Conservation (phyloP, 1,140 invertebrate genomes). For the Cherax quadricarinatus region DNA sequence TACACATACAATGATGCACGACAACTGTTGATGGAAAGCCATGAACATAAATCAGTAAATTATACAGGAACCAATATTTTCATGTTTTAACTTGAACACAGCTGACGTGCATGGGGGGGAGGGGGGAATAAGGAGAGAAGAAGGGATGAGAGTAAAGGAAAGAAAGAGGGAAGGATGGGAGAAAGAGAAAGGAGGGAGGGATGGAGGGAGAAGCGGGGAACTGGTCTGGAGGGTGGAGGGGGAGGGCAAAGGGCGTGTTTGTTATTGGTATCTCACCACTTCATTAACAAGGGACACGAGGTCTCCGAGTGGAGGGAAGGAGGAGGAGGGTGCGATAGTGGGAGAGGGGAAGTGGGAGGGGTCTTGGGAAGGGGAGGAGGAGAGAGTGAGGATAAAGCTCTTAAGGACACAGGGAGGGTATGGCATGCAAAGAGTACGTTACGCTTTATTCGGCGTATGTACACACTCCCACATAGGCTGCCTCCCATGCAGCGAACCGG, state of each 20-base stretch:
- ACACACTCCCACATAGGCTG: too few relatives aligned
- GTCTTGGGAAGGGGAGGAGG: not conserved
- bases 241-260: slow-evolving; percentile 3
- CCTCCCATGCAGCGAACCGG: too few relatives aligned
- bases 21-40: too few relatives aligned
- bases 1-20: too few relatives aligned
- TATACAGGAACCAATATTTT: too few relatives aligned
- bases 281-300: slow-evolving; percentile 43
- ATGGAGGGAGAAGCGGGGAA: not conserved
- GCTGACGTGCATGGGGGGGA: not conserved
- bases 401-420: too few relatives aligned
- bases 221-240: slow-evolving; percentile 26
- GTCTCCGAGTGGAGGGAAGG: not conserved
- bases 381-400: not conserved
- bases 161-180: not conserved
- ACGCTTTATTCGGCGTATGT: too few relatives aligned
- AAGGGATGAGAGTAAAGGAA: not conserved
- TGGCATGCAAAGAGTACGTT: too few relatives aligned
- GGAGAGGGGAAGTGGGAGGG: not conserved
- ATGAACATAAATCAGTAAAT: too few relatives aligned
- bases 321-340: not conserved
- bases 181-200: too few relatives aligned
- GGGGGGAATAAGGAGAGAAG: too few relatives aligned
- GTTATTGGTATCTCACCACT: slow-evolving; percentile 47
- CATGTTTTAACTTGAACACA: not conserved